Percentiles rank a stretch among this genome's conserved stretches.
Conservation (phyloP, 2,797 vertebrate genomes). For the Setipinna tenuifilis region DNA sequence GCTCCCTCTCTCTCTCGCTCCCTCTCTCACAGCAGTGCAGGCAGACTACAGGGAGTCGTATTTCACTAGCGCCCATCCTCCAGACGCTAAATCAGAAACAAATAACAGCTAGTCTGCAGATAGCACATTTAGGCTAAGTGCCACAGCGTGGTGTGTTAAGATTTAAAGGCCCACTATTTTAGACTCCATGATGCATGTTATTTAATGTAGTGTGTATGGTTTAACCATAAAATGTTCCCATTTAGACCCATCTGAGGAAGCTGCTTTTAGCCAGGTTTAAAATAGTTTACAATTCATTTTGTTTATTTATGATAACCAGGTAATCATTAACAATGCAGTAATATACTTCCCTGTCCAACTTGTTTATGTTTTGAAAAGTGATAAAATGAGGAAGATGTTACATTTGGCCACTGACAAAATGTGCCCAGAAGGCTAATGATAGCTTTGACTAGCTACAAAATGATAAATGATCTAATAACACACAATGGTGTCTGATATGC, state of each 20-base stretch:
- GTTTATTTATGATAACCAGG: not conserved
- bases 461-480: not conserved
- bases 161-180: slow-evolving; percentile 9
- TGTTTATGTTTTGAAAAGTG: not conserved
- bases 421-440: no score
- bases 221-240: not conserved
- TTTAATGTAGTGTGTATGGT: not conserved
- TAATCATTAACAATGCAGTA: not conserved
- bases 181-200: not conserved
- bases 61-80: not conserved
- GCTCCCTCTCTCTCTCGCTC: not conserved
- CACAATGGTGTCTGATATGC: not conserved
- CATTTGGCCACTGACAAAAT: not conserved
- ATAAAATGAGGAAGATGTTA: not conserved
- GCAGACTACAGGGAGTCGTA: not conserved
- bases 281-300: not conserved
- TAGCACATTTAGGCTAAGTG: slow-evolving; percentile 15
- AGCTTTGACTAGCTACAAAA: not conserved
- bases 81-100: not conserved
- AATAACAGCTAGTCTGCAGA: not conserved
- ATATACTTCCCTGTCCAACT: not conserved
- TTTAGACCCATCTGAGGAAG: not conserved
- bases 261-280: not conserved
- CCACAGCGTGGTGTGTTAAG: not conserved
- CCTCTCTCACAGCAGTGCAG: not conserved